Base-by-base conservation (phyloP, 1,140 invertebrate species). In the Drosophila pruinosa region DNA sequence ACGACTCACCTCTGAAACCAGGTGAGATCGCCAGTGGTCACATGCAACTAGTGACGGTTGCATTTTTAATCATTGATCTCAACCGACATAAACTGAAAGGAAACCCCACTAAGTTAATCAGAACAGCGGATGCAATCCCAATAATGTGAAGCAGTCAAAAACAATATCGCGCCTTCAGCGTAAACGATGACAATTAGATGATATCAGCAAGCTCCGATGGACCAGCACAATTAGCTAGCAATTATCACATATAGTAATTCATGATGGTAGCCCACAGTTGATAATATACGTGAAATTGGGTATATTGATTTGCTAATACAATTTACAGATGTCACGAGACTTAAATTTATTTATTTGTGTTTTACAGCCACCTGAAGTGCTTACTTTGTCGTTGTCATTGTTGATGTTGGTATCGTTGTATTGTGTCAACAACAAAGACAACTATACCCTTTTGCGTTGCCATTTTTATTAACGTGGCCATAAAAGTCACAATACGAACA, bases 281-380 rank as follows among this genome's bases (percentile, higher is more conserved):
- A 7, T 68, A 56, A 39, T 63, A 73, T 64, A 77, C 72, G 65
- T 78, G 81, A 86, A 86, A 86, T 86, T 86, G 72, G 75, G 82
- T 88, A 88, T 86, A 88, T 88, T 78, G 82, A 57, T 64, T 47
- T 68, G 82, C 83, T 88, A 86, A 88, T 75, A 72, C 57, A 81
- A 88, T 88, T 88, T 82, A 86, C 67, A 89, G 78, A 75, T 88
- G 82, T 86, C 82, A 86, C 82, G 82, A 86, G 82, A 82, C 78
- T 82, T 28, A 50, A 72, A 88, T 75, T 86, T 75, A 86, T 86
- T 86, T 86, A 86, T 78, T 86, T 63, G 80, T 86, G 81, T 86
- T 88, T 86, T 86, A 86, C 81, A 70, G 77, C 81, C 72, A 45
- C 43, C 21, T 38, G 21, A 41, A 68, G 12, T 26, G 36, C 14